Base-by-base conservation (phyloP, 2,797 vertebrate genomes). In the Dromococcyx pavoninus region DNA sequence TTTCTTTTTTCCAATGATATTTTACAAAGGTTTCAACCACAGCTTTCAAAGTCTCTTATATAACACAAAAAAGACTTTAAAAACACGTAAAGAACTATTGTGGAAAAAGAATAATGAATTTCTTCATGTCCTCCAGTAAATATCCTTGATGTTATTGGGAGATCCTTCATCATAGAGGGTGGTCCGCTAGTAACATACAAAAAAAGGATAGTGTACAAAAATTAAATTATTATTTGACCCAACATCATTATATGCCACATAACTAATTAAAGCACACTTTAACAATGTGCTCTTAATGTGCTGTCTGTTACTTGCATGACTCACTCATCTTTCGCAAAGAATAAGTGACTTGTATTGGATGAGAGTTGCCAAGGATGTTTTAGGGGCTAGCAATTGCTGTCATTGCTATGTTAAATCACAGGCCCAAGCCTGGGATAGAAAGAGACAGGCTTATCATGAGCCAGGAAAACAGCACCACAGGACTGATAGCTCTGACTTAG, bases 211-310 rank as follows among this genome's bases (percentile, higher is more conserved):
- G 97, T 97, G 96, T 98, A 98, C 97, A 98, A 97, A 98, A 98
- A 98, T 98, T 98, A 97, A 98, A 98, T 99, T 98, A 98, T 98
- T 98, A 97, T 98, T 98, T 98, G 98, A 98, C 98, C 98, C 96
- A 94, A 88, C 96, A 97, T 98, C 97, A 98, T 98, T 98, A 98
- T 97, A 97, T 98, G 98, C 97, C 98, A 98, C 98, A 97, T 97
- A 97, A 98, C 97, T 97, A 98, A 98, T 98, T 98, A 98, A 97
- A 97, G 97, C 96, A 91, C 96, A 96, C 96, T 97, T 97, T 97
- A 97, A 98, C 98, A 98, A 98, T 97, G 97, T 88, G 91, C 96
- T 92, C 96, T 97, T 98, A 98, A 98, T 98, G 97, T 94, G 96
- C 95, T 28, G 95, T 94, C 98, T 96, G 97, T 94, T 97, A 86